These are phyloP conservation scores for Matsumurasca onukii DNA, from an alignment of 1,140 invertebrate genomes.

Conservation along the genomic window DNA sequence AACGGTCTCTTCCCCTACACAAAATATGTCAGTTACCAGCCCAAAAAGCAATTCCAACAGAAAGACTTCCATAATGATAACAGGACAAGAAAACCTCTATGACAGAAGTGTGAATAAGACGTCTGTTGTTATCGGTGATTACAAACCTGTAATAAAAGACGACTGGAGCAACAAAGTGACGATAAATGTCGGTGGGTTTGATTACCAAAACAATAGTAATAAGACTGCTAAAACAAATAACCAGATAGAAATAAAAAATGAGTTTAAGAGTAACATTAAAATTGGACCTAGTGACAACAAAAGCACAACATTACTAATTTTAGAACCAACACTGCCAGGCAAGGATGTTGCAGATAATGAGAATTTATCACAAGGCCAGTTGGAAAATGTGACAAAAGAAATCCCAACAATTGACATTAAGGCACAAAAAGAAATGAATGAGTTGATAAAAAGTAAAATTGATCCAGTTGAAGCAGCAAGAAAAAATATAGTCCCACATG, in stretches of 20 bases:
- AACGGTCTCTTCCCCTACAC: constrained; percentile 19
- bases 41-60: constrained; percentile 10
- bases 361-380: too few species aligned
- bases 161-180: constrained; percentile 43
- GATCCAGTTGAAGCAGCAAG: constrained; percentile 70
- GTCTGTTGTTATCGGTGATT: constrained; percentile 35
- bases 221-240: constrained; percentile 4
- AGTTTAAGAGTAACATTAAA: constrained; percentile 46
- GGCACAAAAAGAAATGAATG: constrained; percentile 37
- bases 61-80: constrained; percentile 34
- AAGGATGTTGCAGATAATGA: constrained; percentile 3
- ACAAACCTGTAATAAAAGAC: neutral
- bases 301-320: constrained; percentile 42
- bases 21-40: constrained; percentile 28
- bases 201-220: constrained; percentile 30
- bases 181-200: constrained; percentile 42
- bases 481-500: constrained; percentile 67
- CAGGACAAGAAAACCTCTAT: constrained; percentile 6
- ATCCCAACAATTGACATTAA: constrained; percentile 24
- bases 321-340: constrained; percentile 13
- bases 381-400: constrained; percentile 8
- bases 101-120: constrained; percentile 18
- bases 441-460: constrained; percentile 33
- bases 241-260: constrained; percentile 9
- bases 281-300: constrained; percentile 47